Base-by-base conservation (phyloP, 2,888 invertebrate genomes). In the Neoaliturus tenellus region DNA sequence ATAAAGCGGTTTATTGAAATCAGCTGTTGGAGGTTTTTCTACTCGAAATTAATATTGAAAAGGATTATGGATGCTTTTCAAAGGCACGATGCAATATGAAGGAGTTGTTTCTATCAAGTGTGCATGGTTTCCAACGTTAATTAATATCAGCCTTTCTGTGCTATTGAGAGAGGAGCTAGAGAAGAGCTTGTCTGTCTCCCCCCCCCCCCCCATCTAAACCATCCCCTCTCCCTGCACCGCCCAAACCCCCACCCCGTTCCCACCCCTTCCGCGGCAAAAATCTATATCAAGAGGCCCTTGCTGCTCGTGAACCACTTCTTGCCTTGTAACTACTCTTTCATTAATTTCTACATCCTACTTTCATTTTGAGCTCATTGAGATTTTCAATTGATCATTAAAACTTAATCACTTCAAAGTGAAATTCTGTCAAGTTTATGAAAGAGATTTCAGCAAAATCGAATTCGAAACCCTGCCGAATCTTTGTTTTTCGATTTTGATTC, bases 251-350 rank as follows among this genome's bases (percentile, higher is more conserved):
- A 4, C n/a, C 33, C 67, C 67, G 14, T 5, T 25, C 4, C 33
- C 67, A 6, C 3, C 14, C 67, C 67, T 33, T 67, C 23, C 14
- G 39, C 33, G 20, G 69, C 69, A 31, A 69, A 69, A 69, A 69
- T 69, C 69, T 39, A 69, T 69, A 69, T 69, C 69, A 69, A 69
- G 67, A 67, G 69, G n/a, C 35, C n/a, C 67, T 33, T 10, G 31
- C 67, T 10, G 23, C 58, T 39, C 67, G 69, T 35, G 33, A 33
- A 28, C 69, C 69, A 69, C 69, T 67, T 67, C 67, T 35, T 35
- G 35, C 35, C 39, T 39, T 69, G 35, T 33, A 69, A 35, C 35
- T 69, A 69, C 69, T 69, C 33, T 69, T 39, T 39, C 69, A 69
- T 69, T 35, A 69, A 69, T 69, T 33, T 69, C 39, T 69, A 33